Base-by-base conservation (phyloP, 2,113 vertebrate genomes). In the Noturus placidus region DNA sequence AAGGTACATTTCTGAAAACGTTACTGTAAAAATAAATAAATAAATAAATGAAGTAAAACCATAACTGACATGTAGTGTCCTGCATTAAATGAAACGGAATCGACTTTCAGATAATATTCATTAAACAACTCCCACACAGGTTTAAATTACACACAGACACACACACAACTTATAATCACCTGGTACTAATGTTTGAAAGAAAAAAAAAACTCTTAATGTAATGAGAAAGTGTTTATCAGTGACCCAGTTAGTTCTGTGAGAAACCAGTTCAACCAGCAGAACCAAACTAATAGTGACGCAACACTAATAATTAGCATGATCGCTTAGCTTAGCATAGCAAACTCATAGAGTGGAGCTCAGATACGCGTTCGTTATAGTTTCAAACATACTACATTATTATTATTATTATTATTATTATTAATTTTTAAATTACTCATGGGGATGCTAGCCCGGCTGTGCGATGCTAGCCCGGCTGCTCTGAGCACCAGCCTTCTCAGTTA, bases 231-330 rank as follows among this genome's bases (percentile, higher is more conserved):
- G 76, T 54, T 54, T 17, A n/a, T 35, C 35, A 0, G n/a, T 22
- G 78, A 35, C 6, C 30, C 56, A 57, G 4, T 80, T 52, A 35
- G n/a, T 80, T 57, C 5, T 38, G 56, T 59, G 30, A 50, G 50
- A 69, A 84, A 84, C 82, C 82, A 33, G 82, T 84, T 84, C n/a
- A 69, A 17, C 65, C 27, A 84, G 82, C 63, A 17, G 63, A 46
- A 63, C 27, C 27, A 54, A 63, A 84, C 61, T 5, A 5, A 42
- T 42, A 42, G 38, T 83, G 63, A 83, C 82, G 82, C 82, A 69
- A 84, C 61, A 30, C 82, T 54, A 69, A 83, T 33, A 30, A 54
- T 54, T 69, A 83, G 82, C 42, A 15, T 65, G 9, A 8, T 46
- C 46, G 8, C 0, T 46, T 46, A 69, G 42, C 46, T 30, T 76